Conservation (phyloP, 2,113 vertebrate species). For the Phocoena sinus region DNA sequence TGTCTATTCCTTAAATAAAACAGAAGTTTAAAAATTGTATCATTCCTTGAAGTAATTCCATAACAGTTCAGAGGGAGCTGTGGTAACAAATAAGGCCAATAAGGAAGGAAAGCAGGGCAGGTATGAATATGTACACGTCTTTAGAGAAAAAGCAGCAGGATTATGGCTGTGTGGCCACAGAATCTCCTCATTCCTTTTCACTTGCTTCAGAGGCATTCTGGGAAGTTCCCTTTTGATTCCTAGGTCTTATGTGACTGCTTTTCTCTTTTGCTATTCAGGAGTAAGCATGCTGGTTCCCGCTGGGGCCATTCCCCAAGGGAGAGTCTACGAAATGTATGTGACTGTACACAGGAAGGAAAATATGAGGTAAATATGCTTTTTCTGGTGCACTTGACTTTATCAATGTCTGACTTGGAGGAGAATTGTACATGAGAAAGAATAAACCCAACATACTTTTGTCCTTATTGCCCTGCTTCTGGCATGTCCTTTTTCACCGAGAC, state of each 20-base stretch:
- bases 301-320: slow-evolving; percentile 95
- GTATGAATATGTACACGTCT: slow-evolving; percentile 23
- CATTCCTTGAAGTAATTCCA: neutral
- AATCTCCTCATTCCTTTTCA: neutral
- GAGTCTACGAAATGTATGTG: slow-evolving; percentile 98
- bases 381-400: slow-evolving; percentile 38
- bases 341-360: slow-evolving; percentile 97
- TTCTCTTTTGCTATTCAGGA: slow-evolving; percentile 83
- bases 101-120: neutral
- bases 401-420: neutral
- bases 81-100: neutral
- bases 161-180: neutral
- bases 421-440: neutral
- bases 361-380: slow-evolving; percentile 88
- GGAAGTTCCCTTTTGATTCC: neutral
- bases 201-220: neutral
- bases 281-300: slow-evolving; percentile 97
- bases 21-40: slow-evolving; percentile 42
- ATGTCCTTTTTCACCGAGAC: neutral
- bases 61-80: neutral
- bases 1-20: slow-evolving; percentile 77
- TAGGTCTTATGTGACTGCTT: neutral
- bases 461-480: neutral
- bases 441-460: neutral
- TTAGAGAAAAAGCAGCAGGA: slow-evolving; percentile 25